Evolutionary conservation across 2,888 invertebrate species (phyloP).

Genomic region (Augochlorella aurata): DNA sequence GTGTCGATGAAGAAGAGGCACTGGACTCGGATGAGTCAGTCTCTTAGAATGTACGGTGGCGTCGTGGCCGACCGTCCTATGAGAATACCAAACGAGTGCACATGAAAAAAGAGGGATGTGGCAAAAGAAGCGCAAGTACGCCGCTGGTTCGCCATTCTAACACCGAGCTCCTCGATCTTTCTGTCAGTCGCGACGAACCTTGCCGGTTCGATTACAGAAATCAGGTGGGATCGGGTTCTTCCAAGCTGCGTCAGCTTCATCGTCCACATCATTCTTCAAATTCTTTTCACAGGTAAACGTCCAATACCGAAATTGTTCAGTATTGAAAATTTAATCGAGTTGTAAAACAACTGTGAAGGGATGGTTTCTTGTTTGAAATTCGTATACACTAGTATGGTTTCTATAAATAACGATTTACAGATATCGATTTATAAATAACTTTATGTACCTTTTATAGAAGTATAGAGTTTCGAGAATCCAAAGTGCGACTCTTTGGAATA

Average conservation of each 20-base stretch:
- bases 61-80: slow-evolving; percentile 63
- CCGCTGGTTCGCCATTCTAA: slow-evolving; percentile 44
- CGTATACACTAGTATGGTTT: no score
- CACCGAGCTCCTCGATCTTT: slow-evolving; percentile 13
- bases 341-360: no score
- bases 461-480: no score
- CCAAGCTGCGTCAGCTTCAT: background rate
- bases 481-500: no score
- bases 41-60: slow-evolving; percentile 74
- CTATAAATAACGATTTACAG: no score
- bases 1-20: slow-evolving; percentile 72
- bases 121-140: slow-evolving; percentile 53
- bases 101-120: slow-evolving; percentile 63
- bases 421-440: no score
- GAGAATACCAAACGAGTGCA: slow-evolving; percentile 71
- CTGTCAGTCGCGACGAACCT: slow-evolving; percentile 6
- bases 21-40: slow-evolving; percentile 73
- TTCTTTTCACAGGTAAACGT: background rate
- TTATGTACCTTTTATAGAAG: no score
- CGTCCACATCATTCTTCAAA: background rate
- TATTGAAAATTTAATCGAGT: no score
- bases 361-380: no score
- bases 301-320: no score
- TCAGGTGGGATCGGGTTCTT: background rate
- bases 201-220: background rate